Evolutionary conservation across 2,797 vertebrate species (phyloP).

Genomic region (Petrocephalus sullivani): DNA sequence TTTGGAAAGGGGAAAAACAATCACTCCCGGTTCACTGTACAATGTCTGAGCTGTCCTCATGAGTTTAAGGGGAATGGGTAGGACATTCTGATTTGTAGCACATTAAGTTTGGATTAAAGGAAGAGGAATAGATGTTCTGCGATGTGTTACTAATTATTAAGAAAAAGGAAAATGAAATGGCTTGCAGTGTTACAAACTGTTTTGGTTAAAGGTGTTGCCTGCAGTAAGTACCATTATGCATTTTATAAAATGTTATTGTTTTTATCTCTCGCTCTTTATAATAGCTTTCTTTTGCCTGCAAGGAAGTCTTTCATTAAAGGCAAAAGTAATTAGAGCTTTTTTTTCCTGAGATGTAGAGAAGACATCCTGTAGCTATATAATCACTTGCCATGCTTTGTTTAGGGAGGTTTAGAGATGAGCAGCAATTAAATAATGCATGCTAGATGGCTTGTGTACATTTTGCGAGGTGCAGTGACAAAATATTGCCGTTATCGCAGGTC

Average conservation of each 20-base stretch:
- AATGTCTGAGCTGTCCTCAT: background rate
- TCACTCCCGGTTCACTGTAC: background rate
- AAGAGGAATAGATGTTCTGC: background rate
- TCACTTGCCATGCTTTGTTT: background rate
- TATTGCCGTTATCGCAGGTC: background rate
- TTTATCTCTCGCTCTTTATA: background rate
- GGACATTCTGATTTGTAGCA: background rate
- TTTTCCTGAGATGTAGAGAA: background rate
- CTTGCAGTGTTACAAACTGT: background rate
- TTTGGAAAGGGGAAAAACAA: background rate
- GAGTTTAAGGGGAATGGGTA: background rate
- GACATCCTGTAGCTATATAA: background rate
- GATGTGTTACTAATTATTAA: background rate
- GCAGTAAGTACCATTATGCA: too few relatives aligned
- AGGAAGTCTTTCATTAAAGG: background rate
- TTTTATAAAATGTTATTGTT: background rate
- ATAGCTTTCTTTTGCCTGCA: background rate
- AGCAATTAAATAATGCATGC: background rate
- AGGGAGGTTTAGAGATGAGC: background rate
- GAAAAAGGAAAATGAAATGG: background rate
- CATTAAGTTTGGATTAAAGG: background rate
- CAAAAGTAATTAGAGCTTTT: background rate
- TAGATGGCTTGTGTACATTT: background rate
- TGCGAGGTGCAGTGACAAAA: background rate
- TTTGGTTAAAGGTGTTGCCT: background rate